Evolutionary conservation across 1,140 invertebrate genomes (phyloP), one percentile per base, ranked within the genome.

Genomic region (Adoxophyes honmai): DNA sequence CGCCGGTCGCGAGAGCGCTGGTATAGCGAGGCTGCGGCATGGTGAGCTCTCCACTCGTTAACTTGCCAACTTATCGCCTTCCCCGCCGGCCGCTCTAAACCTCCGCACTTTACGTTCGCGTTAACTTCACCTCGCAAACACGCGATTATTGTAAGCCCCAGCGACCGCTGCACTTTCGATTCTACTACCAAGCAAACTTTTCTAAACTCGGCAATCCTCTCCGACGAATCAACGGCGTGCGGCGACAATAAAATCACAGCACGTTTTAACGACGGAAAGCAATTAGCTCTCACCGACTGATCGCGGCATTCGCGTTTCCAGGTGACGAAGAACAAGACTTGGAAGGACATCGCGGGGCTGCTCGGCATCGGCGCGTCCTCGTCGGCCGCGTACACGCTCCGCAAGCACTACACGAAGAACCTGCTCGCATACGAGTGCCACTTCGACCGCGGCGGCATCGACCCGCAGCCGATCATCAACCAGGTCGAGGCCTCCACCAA

Each of bases 401-500:
- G 98, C 34, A 99, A 99, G 89, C 98, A 99, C 88, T 99, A 99
- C 87, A 98, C 97, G 56, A 99, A 98, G 90, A 98, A 98, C 90
- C 89, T 99, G 70, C 90, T 99, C 77, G 94, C 96, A 6, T 99
- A 94, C 77, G 98, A 99, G 89, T 99, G 98, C 85, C 96, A 98
- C 76, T 99, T 97, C 90, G 98, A 99, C 88, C 92, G 97, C 57
- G 97, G 97, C 37, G 97, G 97, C 15, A 96, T 98, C 70, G 98
- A 99, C 90, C 98, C 98, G 5, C 93, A 95, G 68, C 97, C 97
- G 28, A 97, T 99, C 37, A 97, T 99, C 66, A 97, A 96, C 88
- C 96, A 98, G 89, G 95, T 97, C 5, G 96, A 97, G 84, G 94
- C 95, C 5, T 93, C 94, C 39, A 95, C 95, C 21, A 97, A 97